These are phyloP conservation scores for Poliocrania exsul DNA, from an alignment of 2,797 vertebrate genomes.

Conservation along the genomic window DNA sequence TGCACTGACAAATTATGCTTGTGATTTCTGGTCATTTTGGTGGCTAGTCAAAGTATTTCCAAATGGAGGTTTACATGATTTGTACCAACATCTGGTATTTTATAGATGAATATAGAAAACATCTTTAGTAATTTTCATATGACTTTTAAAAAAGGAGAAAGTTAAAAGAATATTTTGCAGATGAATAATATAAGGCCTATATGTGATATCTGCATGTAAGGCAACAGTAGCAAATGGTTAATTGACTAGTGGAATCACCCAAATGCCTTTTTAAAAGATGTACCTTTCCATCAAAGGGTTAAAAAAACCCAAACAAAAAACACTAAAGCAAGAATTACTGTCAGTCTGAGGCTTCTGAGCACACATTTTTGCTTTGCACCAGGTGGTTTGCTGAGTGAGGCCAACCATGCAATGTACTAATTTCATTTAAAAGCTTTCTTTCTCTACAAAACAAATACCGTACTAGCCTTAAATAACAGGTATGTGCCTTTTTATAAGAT, in stretches of 20 bases:
- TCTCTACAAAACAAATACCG: conserved; percentile 66
- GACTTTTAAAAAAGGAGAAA: conserved; percentile 70
- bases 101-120: conserved; percentile 75
- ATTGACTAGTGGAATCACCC: conserved; percentile 34
- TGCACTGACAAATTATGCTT: conserved; percentile 79
- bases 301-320: neutral
- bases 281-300: conserved; percentile 20
- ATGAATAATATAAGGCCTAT: conserved; percentile 63
- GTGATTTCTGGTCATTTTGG: conserved; percentile 72
- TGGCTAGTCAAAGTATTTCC: conserved; percentile 74
- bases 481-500: conserved; percentile 80
- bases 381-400: conserved; percentile 41
- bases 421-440: conserved; percentile 65
- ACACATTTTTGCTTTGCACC: conserved; percentile 62
- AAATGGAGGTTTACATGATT: conserved; percentile 75
- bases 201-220: conserved; percentile 15
- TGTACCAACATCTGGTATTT: conserved; percentile 78
- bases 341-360: conserved; percentile 63
- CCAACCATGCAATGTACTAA: conserved; percentile 40
- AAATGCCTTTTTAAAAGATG: conserved; percentile 52
- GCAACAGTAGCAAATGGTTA: conserved; percentile 19
- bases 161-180: conserved; percentile 73
- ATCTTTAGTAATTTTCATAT: conserved; percentile 76
- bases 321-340: conserved; percentile 65
- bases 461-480: conserved; percentile 83